Conservation (phyloP, 2,888 invertebrate genomes). For the Pterostichus niger region DNA sequence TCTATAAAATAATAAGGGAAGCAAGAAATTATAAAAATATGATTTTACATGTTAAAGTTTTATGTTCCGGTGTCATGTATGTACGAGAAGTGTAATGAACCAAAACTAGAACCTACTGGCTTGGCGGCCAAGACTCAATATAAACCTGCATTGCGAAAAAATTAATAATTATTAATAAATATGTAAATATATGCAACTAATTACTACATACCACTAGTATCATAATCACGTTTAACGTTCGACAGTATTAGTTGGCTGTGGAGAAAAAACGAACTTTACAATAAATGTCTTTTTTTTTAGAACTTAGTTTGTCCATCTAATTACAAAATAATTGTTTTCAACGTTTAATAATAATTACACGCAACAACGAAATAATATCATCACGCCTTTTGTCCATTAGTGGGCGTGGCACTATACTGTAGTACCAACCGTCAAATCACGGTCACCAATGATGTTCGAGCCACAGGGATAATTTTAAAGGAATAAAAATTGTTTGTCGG, state of each 20-base stretch:
- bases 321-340: constrained; percentile 49
- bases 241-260: background rate
- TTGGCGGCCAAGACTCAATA: background rate
- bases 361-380: too few species aligned
- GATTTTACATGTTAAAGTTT: too few species aligned
- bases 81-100: background rate
- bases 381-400: too few species aligned
- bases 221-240: constrained; percentile 22
- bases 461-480: too few species aligned
- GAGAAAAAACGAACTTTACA: background rate
- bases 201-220: constrained; percentile 4
- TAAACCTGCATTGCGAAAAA: constrained; percentile 34
- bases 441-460: too few species aligned
- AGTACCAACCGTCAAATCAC: too few species aligned
- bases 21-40: too few species aligned
- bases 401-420: too few species aligned
- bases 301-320: background rate
- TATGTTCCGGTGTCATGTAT: too few species aligned
- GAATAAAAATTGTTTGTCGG: too few species aligned
- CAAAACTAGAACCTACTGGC: too few species aligned
- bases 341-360: background rate
- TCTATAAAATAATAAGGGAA: too few species aligned
- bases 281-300: constrained; percentile 4
- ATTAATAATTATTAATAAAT: constrained; percentile 43
- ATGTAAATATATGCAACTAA: constrained; percentile 49